Base-by-base conservation (phyloP, 2,797 vertebrate genomes). In the Gambelia wislizenii region DNA sequence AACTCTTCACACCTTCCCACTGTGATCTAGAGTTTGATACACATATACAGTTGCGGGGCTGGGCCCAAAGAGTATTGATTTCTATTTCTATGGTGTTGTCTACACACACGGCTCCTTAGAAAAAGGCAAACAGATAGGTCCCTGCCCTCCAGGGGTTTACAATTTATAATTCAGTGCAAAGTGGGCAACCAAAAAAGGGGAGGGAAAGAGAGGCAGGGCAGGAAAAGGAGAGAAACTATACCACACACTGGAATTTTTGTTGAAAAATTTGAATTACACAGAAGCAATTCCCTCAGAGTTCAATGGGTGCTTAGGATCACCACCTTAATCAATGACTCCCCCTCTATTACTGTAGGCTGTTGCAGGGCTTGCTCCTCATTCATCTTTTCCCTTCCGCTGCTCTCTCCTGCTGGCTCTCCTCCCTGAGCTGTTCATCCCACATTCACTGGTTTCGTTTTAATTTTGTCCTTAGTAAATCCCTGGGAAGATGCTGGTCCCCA, bases 401-500 rank as follows among this genome's bases (percentile, higher is more conserved):
- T 42, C 30, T 67, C 49, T 56, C 6, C 47, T 80, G 47, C 64
- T 87, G 36, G 47, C 77, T 80, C 49, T 33, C 64, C 0, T 8
- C 83, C 67, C 87, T 54, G 25, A 1, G n/a, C 25, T 0, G 25
- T 0, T 4, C 56, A 72, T 75, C 92, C 92, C 87, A 88, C n/a
- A 85, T 72, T 90, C 75, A n/a, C 0, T 0, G 69, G 61, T 0
- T 0, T 88, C 88, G 87, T 92, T 83, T 82, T 89, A 59, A 87
- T 92, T 87, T 92, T 81, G 84, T 44, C 89, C 56, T 42, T 87
- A 18, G 22, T 80, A 90, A 94, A 92, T 89, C 94, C 94, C 70
- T 6, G 74, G 1, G 67, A 92, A 93, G 42, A 76, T 30, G 95
- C 89, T 86, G 92, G 91, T 88, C 83, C 83, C 77, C 89, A 88